phyloP scores from a whole-genome alignment of 2,797 vertebrate genomes.

The Rhynchonycteris naso region DNA sequence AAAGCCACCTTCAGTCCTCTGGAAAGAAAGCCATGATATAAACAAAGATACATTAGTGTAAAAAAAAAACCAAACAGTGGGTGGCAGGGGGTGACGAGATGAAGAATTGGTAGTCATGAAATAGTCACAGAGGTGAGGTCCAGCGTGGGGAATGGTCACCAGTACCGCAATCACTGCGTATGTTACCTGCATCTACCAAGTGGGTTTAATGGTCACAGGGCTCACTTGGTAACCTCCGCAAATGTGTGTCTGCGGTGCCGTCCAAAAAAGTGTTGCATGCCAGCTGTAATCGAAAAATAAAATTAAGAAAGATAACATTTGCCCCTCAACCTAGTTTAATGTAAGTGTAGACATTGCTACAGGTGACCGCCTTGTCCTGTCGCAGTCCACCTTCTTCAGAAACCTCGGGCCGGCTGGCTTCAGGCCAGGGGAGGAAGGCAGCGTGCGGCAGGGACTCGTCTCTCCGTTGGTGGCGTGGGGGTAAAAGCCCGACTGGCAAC shows the following conservation, averaged over 20 bases:
- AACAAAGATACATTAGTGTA: background rate
- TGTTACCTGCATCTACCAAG: background rate
- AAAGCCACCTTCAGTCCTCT: background rate
- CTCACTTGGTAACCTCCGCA: background rate
- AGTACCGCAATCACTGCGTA: background rate
- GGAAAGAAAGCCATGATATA: background rate
- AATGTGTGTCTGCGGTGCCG: background rate
- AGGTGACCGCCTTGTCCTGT: no score
- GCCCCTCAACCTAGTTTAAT: background rate
- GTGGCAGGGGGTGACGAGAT: background rate
- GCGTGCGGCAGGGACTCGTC: background rate
- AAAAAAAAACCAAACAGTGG: no score
- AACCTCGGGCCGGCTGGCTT: background rate
- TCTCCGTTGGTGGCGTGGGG: no score
- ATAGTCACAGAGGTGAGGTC: background rate
- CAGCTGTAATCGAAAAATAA: background rate
- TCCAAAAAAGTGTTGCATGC: background rate
- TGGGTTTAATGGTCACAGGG: background rate
- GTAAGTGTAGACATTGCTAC: background rate
- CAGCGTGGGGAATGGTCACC: background rate
- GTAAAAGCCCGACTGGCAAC: background rate
- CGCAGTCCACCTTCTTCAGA: background rate
- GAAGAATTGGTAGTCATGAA: background rate
- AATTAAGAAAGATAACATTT: background rate
- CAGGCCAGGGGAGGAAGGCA: background rate